These are phyloP conservation scores for Pentamera pediparva DNA, from an alignment of 53 echinoderm and acorn worm genomes.

Conservation along the genomic window DNA sequence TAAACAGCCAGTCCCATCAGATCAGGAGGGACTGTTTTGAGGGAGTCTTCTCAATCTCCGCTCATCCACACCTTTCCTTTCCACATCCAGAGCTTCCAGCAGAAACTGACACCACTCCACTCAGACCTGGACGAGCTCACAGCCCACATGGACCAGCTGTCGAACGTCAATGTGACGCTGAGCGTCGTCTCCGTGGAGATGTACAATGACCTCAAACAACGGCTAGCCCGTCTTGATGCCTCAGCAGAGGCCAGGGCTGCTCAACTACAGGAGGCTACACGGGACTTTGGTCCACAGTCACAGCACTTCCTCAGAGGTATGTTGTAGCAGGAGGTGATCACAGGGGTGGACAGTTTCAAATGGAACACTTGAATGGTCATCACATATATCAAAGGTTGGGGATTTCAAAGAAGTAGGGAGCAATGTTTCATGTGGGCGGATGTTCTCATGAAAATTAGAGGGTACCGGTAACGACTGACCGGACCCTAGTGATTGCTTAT, in stretches of 20 bases:
- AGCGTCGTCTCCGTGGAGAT: constrained; percentile 70
- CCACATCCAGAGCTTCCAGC: constrained; percentile 69
- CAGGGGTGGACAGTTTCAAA: too few relatives aligned
- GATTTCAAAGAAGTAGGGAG: too few relatives aligned
- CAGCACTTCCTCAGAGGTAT: constrained; percentile 92
- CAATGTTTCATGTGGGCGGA: too few relatives aligned
- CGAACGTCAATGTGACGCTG: constrained; percentile 64
- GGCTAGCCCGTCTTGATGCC: constrained; percentile 69
- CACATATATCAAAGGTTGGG: too few relatives aligned
- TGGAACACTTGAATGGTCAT: too few relatives aligned
- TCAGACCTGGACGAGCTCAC: constrained; percentile 82
- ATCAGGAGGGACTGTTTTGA: too few relatives aligned
- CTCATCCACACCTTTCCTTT: neutral
- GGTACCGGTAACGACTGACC: too few relatives aligned
- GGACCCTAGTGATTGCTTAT: too few relatives aligned
- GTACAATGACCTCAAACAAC: constrained; percentile 69
- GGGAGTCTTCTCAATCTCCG: too few relatives aligned
- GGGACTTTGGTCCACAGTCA: constrained; percentile 95
- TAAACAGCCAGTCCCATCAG: neutral
- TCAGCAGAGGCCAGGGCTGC: constrained; percentile 66
- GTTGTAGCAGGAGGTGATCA: too few relatives aligned
- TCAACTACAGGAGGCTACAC: constrained; percentile 75
- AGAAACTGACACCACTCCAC: constrained; percentile 72
- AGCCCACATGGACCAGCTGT: constrained; percentile 66
- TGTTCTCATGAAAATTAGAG: too few relatives aligned